phyloP scores from a whole-genome alignment of 1,140 invertebrate genomes.

The Aphaenogaster ashmeadi region DNA sequence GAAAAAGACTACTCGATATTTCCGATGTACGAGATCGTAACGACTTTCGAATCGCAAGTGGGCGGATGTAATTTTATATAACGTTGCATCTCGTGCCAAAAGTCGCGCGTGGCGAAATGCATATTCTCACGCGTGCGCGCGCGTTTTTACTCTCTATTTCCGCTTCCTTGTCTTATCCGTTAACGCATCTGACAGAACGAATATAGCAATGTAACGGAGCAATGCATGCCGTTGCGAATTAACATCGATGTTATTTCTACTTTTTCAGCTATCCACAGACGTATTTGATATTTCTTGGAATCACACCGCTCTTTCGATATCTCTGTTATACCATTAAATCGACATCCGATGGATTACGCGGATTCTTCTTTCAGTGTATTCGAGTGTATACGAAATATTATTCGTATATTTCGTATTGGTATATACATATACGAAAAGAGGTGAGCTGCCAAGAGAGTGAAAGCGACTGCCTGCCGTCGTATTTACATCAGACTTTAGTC shows the following conservation, averaged over 20 bases:
- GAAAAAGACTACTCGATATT: slow-evolving; percentile 37
- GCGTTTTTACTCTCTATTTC: slow-evolving; percentile 51
- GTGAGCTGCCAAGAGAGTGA: slow-evolving; percentile 40
- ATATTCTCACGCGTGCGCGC: slow-evolving; percentile 47
- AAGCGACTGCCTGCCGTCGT: slow-evolving; percentile 33
- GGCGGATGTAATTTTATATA: slow-evolving; percentile 66
- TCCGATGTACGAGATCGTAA: slow-evolving; percentile 39
- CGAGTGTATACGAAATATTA: neutral
- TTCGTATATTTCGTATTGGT: too few relatives aligned
- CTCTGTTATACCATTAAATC: neutral
- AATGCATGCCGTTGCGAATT: neutral
- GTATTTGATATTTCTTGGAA: slow-evolving; percentile 8
- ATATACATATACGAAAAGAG: slow-evolving; percentile 35
- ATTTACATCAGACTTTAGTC: slow-evolving; percentile 45
- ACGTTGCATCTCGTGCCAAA: slow-evolving; percentile 65
- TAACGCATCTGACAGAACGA: neutral
- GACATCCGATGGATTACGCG: neutral
- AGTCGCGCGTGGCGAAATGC: slow-evolving; percentile 40
- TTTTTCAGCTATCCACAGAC: neutral
- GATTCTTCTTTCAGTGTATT: slow-evolving; percentile 26
- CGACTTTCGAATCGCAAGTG: slow-evolving; percentile 65
- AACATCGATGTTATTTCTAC: neutral
- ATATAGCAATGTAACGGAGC: neutral
- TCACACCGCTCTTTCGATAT: neutral
- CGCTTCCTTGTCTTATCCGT: slow-evolving; percentile 58